Evolutionary conservation across 2,113 vertebrate genomes (phyloP), one percentile per base, ranked within the genome.

Genomic region (Siniperca knerii): DNA sequence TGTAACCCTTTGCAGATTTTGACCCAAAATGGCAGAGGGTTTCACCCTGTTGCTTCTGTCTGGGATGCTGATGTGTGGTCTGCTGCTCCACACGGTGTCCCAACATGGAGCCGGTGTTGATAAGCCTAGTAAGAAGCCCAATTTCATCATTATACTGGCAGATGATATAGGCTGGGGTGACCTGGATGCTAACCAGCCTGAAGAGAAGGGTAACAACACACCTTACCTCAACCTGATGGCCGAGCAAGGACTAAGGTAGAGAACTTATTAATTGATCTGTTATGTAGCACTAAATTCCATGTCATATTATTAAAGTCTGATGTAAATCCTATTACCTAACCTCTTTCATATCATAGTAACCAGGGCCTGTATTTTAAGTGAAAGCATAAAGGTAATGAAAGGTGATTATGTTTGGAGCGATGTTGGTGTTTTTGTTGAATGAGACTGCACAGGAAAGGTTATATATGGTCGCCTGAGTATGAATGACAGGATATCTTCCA

Each of bases 111-210:
- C 4, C 18, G 0, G 2, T 0, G 54, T 15, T 55, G 33, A 90
- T 16, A 67, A 29, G 18, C 21, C 58, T 6, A 57, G 10, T 11
- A 62, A 44, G 29, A 95, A 71, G 83, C 97, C 97, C 9, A 99
- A 97, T 91, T 97, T 99, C 67, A 96, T 99, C 1, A 79, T 99
- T 84, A 95, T 99, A 85, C 91, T 99, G 90, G 98, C 98, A 0
- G 98, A 99, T 87, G 98, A 99, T 75, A 94, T 99, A 60, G 98
- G 98, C 33, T 99, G 98, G 98, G 98, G 96, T 8, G 98, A 99
- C 74, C 95, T 99, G 75, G 98, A 97, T 8, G 95, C 93, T 42
- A 98, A 98, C 93, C 94, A 94, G 95, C 94, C 92, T 0, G 92
- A 92, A 42, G 2, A 9, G 61, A 94, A 90, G 0, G 37, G 77